A percentile compares a stretch with the other conserved stretches of the same genome.
Conservation (phyloP, 2,113 vertebrate species). For the Piliocolobus tephrosceles region DNA sequence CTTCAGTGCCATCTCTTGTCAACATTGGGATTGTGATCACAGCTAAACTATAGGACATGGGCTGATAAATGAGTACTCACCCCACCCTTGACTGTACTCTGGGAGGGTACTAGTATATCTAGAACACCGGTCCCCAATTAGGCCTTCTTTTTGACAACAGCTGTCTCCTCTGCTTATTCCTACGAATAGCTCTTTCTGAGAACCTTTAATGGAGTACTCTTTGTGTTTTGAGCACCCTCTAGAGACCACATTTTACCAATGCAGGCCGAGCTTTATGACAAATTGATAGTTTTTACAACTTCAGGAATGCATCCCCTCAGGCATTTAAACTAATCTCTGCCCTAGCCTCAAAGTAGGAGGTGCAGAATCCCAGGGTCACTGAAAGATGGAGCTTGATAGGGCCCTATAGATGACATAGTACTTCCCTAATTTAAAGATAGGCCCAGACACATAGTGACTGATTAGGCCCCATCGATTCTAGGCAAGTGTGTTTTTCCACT, state of each 20-base stretch:
- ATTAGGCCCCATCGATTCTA: neutral
- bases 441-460: neutral
- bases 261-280: neutral
- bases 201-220: neutral
- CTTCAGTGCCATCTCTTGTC: neutral
- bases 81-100: neutral
- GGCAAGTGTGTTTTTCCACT: neutral
- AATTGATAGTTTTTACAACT: neutral
- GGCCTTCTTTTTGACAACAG: neutral
- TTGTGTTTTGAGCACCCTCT: constrained; percentile 36
- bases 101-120: neutral
- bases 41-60: neutral
- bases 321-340: neutral
- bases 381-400: neutral
- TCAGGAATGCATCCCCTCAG: neutral
- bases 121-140: neutral
- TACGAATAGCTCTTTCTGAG: neutral
- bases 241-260: neutral
- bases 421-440: neutral
- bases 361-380: neutral
- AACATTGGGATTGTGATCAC: neutral
- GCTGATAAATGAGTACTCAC: neutral
- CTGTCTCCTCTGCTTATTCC: neutral
- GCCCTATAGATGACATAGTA: neutral
- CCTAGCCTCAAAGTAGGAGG: neutral